Evolutionary conservation across 1,140 invertebrate genomes (phyloP).

Genomic region (Phortica variegata): DNA sequence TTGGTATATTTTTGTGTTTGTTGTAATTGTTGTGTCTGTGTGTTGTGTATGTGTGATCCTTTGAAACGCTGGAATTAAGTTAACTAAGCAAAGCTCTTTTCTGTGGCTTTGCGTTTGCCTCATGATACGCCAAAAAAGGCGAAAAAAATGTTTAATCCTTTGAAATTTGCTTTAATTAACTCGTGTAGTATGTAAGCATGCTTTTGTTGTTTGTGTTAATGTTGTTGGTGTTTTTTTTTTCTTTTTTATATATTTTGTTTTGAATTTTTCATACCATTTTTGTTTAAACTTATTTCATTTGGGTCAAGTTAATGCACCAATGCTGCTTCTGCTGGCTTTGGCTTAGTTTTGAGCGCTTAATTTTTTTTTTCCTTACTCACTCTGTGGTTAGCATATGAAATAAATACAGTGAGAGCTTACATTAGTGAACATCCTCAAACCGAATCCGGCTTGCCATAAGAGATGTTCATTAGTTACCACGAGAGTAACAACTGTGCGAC

Average conservation of each 20-base stretch:
- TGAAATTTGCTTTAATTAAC: conserved; percentile 48
- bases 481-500: not conserved
- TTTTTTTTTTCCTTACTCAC: not conserved
- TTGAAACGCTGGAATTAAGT: no score
- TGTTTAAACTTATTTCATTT: conserved; percentile 38
- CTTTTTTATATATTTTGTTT: not conserved
- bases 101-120: no score
- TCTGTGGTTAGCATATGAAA: not conserved
- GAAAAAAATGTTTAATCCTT: conserved; percentile 8
- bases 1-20: no score
- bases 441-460: no score
- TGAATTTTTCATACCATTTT: conserved; percentile 19
- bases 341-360: not conserved
- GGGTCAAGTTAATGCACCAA: no score
- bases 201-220: not conserved
- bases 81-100: no score
- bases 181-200: conserved; percentile 40
- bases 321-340: conserved; percentile 30
- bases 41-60: no score
- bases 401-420: not conserved
- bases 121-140: no score
- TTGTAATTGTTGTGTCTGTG: no score
- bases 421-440: no score
- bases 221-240: conserved; percentile 12
- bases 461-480: no score